phyloP scores from a whole-genome alignment of 2,797 vertebrate species.

The Myotis myotis region DNA sequence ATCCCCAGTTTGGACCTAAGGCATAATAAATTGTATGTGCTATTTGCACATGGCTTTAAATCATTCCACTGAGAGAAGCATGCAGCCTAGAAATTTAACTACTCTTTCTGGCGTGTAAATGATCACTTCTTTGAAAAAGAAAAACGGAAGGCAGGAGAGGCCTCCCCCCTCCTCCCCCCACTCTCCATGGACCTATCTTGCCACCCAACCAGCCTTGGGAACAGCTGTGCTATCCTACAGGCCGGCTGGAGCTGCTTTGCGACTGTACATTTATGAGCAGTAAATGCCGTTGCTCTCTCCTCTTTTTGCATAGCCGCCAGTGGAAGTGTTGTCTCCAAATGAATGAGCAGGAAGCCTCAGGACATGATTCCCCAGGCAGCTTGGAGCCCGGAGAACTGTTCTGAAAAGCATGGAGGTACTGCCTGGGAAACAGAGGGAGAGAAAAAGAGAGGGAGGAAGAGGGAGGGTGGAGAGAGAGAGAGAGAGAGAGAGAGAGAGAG shows the following conservation, averaged over 20 bases:
- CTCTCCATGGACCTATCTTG: neutral
- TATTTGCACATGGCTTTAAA: slow-evolving; percentile 59
- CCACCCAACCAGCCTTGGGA: neutral
- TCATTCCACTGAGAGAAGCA: slow-evolving; percentile 56
- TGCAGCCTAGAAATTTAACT: slow-evolving; percentile 26
- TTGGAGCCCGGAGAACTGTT: neutral
- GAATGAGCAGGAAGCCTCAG: neutral
- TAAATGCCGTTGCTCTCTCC: neutral
- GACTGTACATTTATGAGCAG: too few relatives aligned
- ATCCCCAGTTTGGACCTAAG: slow-evolving; percentile 52
- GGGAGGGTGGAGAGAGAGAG: neutral
- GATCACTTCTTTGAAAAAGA: neutral
- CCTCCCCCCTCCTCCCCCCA: fast-evolving
- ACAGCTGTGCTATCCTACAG: too few relatives aligned
- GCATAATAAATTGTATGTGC: slow-evolving; percentile 65
- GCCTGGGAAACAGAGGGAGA: neutral
- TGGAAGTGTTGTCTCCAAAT: neutral
- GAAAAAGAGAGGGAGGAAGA: neutral
- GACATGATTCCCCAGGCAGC: neutral
- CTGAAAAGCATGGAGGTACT: neutral
- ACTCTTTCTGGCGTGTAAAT: slow-evolving; percentile 3
- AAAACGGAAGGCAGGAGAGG: neutral
- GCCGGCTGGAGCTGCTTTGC: fast-evolving
- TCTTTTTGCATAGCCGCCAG: neutral
- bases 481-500: neutral